A percentile compares a stretch with the other conserved stretches of the same genome.
Evolutionary conservation across 2,888 invertebrate genomes (phyloP).

Genomic region (Drosophila pseudotalamancana): DNA sequence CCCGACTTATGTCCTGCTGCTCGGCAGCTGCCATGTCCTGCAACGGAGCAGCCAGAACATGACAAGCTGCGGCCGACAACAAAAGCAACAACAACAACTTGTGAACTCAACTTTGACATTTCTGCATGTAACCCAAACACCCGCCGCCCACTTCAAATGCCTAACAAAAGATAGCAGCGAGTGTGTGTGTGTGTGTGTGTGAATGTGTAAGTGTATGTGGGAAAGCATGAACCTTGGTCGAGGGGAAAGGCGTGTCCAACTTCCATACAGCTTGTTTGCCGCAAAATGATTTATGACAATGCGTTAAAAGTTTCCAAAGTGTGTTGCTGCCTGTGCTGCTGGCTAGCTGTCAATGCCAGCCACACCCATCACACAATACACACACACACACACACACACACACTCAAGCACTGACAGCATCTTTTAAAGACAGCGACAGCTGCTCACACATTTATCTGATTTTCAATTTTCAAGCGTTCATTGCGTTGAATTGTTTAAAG

Average conservation of each 20-base stretch:
- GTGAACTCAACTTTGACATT: constrained; percentile 59
- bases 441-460: constrained; percentile 28
- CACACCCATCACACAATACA: constrained; percentile 13
- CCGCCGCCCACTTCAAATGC: constrained; percentile 29
- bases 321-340: constrained; percentile 8
- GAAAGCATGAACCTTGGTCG: neutral
- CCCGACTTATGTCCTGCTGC: constrained; percentile 14
- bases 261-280: constrained; percentile 62
- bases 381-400: constrained; percentile 2
- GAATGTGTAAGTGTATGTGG: neutral
- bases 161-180: constrained; percentile 31
- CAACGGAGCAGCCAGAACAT: constrained; percentile 23
- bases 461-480: constrained; percentile 26
- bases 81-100: constrained; percentile 17
- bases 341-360: constrained; percentile 52
- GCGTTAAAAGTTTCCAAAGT: constrained; percentile 58
- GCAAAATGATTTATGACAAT: constrained; percentile 77
- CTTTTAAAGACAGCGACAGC: constrained; percentile 39
- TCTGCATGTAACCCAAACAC: constrained; percentile 43
- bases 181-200: neutral
- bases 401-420: constrained; percentile 44
- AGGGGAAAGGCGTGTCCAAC: constrained; percentile 39
- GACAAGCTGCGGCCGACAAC: constrained; percentile 37
- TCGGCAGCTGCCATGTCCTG: constrained; percentile 8
- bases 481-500: constrained; percentile 29